Evolutionary conservation across 2,113 vertebrate genomes (phyloP).

Genomic region (Mesoclemmys tuberculata): DNA sequence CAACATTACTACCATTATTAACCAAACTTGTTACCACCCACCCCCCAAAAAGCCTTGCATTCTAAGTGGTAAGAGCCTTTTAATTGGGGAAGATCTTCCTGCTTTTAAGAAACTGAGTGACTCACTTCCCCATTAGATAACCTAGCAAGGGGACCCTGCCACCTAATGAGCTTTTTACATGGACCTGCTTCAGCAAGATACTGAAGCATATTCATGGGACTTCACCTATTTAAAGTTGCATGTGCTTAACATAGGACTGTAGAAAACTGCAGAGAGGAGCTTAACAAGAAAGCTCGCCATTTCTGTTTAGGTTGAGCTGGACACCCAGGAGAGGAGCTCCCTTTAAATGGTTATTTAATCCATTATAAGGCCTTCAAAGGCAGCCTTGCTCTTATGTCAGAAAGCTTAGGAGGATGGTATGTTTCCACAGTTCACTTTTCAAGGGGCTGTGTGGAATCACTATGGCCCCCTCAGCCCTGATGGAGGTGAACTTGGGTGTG

Average conservation of each 20-base stretch:
- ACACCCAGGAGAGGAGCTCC: not conserved
- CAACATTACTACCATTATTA: not conserved
- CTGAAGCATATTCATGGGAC: not conserved
- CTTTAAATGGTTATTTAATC: not conserved
- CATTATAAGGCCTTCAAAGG: not conserved
- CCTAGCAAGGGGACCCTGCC: not conserved
- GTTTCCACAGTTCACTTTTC: not conserved
- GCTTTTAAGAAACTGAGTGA: not conserved
- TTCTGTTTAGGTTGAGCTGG: not conserved
- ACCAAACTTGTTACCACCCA: not conserved
- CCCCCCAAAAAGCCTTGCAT: not conserved
- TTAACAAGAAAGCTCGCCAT: not conserved
- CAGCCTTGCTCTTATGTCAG: not conserved
- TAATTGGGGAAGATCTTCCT: not conserved
- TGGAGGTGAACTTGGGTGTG: not conserved
- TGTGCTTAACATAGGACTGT: not conserved
- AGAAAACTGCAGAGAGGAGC: not conserved
- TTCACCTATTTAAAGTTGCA: not conserved
- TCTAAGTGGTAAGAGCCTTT: not conserved
- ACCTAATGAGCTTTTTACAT: not conserved
- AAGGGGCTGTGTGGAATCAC: not conserved
- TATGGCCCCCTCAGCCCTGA: not conserved
- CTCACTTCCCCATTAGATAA: not conserved
- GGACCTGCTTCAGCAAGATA: not conserved
- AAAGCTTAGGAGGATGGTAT: not conserved